These are phyloP conservation scores for Perdix hodgsoniae DNA, from an alignment of 2,797 vertebrate species.

Conservation along the genomic window DNA sequence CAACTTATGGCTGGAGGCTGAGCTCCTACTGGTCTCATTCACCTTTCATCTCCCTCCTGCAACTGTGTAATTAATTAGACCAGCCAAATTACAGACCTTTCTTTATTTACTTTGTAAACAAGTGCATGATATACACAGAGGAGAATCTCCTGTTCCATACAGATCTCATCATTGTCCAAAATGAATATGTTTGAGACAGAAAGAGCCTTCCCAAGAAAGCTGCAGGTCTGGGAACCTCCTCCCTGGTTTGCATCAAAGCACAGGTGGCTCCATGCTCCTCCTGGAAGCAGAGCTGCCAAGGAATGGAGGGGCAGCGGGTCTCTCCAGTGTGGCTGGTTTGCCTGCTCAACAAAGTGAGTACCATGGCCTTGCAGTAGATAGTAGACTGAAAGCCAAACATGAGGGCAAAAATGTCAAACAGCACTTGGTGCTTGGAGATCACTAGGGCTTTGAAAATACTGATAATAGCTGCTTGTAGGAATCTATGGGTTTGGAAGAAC, in stretches of 20 bases:
- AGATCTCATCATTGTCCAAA: slow-evolving; percentile 56
- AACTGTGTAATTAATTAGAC: slow-evolving; percentile 56
- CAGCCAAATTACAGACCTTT: slow-evolving; percentile 36
- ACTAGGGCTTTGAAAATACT: background rate
- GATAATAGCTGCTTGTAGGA: background rate
- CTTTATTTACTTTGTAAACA: slow-evolving; percentile 66
- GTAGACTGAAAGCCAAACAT: slow-evolving; percentile 1
- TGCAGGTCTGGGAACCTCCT: background rate
- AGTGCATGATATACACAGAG: slow-evolving; percentile 22
- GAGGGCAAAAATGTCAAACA: background rate
- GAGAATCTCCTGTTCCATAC: slow-evolving; percentile 34
- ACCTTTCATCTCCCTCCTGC: slow-evolving; percentile 53
- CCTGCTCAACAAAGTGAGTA: background rate
- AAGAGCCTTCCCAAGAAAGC: background rate
- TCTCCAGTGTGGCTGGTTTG: background rate
- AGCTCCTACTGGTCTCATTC: slow-evolving; percentile 20
- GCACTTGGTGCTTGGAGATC: background rate
- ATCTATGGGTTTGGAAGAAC: background rate
- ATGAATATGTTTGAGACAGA: background rate
- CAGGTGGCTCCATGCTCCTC: background rate
- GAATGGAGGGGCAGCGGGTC: background rate
- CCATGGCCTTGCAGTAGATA: background rate
- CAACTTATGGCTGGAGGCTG: background rate
- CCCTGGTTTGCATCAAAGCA: background rate
- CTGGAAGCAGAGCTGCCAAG: background rate